These are phyloP conservation scores for Indicator maculatus DNA, from an alignment of 2,113 vertebrate genomes.

Conservation along the genomic window DNA sequence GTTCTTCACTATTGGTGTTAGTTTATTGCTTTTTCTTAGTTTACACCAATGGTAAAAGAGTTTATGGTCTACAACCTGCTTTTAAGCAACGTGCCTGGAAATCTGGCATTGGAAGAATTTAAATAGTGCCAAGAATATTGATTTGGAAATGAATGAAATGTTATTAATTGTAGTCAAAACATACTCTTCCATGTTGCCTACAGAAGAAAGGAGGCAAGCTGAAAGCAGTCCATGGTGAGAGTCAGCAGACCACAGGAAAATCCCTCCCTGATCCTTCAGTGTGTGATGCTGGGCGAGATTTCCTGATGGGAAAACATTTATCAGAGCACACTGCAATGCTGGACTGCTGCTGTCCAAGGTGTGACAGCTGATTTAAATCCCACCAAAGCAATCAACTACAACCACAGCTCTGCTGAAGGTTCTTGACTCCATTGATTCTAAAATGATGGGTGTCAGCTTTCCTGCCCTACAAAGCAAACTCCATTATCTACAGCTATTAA, in stretches of 20 bases:
- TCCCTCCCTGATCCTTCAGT: neutral
- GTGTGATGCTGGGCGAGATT: neutral
- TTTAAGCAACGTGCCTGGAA: neutral
- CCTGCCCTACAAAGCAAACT: neutral
- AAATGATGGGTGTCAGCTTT: neutral
- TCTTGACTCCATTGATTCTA: neutral
- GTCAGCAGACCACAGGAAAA: neutral
- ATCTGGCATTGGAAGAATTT: neutral
- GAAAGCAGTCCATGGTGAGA: neutral
- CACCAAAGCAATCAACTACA: neutral
- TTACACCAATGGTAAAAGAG: neutral
- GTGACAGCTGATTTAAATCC: neutral
- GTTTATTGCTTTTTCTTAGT: neutral
- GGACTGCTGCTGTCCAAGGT: neutral
- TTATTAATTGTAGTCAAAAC: neutral
- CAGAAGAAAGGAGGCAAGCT: neutral
- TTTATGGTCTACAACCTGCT: neutral
- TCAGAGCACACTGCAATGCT: neutral
- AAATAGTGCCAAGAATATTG: neutral
- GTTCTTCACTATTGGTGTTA: neutral
- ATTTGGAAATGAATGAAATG: neutral
- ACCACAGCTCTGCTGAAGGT: fast-evolving
- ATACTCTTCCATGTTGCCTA: neutral
- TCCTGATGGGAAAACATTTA: neutral
- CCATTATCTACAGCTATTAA: neutral